Conservation (phyloP, 2,888 invertebrate species). For the Drosophila acutilabella region DNA sequence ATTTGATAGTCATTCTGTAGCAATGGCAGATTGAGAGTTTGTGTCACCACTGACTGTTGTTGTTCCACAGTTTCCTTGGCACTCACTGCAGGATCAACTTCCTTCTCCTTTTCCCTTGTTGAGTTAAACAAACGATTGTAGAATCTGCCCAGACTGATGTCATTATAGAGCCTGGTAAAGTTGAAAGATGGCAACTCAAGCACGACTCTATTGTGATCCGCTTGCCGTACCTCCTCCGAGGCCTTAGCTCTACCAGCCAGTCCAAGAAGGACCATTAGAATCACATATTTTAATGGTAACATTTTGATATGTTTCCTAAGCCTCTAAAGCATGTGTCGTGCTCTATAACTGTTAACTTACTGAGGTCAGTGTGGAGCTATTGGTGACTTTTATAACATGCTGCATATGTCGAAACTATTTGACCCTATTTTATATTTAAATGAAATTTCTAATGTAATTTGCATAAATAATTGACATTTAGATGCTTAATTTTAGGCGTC, state of each 20-base stretch:
- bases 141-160: constrained; percentile 7
- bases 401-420: not conserved
- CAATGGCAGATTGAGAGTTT: not conserved
- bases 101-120: constrained; percentile 1
- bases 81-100: not conserved
- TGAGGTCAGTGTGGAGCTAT: constrained; percentile 19
- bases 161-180: constrained; percentile 22
- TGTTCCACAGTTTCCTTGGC: not conserved
- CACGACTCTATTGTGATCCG: not conserved
- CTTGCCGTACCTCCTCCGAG: constrained; percentile 1
- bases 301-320: not conserved
- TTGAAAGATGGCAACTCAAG: constrained; percentile 18
- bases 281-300: not conserved
- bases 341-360: constrained; percentile 16
- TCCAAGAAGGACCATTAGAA: constrained; percentile 2
- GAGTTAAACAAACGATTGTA: constrained; percentile 16
- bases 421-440: constrained; percentile 21
- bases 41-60: not conserved
- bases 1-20: not conserved
- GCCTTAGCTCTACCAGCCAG: not conserved
- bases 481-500: not conserved
- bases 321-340: not conserved
- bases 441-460: constrained; percentile 20
- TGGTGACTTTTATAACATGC: constrained; percentile 22
- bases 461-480: constrained; percentile 22